Base-by-base conservation (phyloP, 2,888 invertebrate genomes). In the Nymphalis c-album region DNA sequence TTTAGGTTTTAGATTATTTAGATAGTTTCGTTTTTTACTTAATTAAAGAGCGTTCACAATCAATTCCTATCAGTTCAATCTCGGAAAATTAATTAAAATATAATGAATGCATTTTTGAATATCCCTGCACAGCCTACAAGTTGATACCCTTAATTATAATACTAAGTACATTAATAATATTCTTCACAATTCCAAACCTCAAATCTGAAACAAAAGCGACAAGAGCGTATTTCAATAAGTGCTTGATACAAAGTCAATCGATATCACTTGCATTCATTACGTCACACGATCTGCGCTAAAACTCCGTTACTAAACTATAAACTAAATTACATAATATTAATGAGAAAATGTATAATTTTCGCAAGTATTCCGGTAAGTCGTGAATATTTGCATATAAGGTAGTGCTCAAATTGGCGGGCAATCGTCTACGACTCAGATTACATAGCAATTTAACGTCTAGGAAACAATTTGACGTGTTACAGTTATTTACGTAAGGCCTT, bases 391-490 rank as follows among this genome's bases (percentile, higher is more conserved):
- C 71, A 71, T 71, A 71, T 53, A 71, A 61, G 46, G 64, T 60
- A 60, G 35, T 53, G 35, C 68, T 63, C 60, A 69, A 73, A 71
- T 69, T 69, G 71, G 59, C 69, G 69, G 63, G 51, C 69, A 60
- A 69, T 71, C 71, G 68, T 63, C 61, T 51, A 63, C 58, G 62
- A 70, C 64, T 65, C 68, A 55, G 59, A 72, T 74, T 75, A 68
- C 70, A 70, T 71, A 60, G 75, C 64, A 74, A 71, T 70, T 71
- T 69, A 20, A 60, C 70, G 68, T 72, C 73, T 72, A 76, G 78
- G 76, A 77, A 78, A 77, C 75, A 75, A 73, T 77, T 75, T 74
- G 57, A 68, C 35, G 67, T 70, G 72, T 75, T 75, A 74, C 74
- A 74, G 46, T 73, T 69, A 55, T 70, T 68, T 68, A 64, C 64